These are phyloP conservation scores for Mohoua ochrocephala DNA, from an alignment of 2,113 vertebrate genomes.

Conservation along the genomic window DNA sequence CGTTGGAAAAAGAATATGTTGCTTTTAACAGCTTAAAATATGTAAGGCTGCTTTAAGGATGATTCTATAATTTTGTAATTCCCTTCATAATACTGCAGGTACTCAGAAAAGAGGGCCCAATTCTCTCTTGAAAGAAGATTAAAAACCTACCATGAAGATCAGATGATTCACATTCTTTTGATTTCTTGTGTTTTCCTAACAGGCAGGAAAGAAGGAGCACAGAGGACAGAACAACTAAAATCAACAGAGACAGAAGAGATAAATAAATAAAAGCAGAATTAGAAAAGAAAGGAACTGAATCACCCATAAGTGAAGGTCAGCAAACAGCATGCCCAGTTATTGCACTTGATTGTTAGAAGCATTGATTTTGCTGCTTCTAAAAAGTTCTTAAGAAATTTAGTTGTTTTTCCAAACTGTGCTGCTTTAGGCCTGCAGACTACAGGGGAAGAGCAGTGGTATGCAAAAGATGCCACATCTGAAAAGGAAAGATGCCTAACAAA, in stretches of 20 bases:
- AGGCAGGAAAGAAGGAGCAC: neutral
- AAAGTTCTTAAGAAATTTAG: neutral
- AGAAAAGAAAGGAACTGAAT: conserved; percentile 1
- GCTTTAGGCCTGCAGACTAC: conserved; percentile 7
- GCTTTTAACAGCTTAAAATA: neutral
- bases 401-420: neutral
- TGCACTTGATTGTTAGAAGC: neutral
- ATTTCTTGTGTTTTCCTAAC: neutral
- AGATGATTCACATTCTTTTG: neutral
- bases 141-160: neutral
- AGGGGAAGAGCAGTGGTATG: conserved; percentile 4
- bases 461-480: conserved; percentile 30
- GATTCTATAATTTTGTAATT: neutral
- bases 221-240: neutral
- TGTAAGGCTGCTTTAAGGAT: neutral
- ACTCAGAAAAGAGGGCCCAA: neutral
- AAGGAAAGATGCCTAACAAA: conserved; percentile 20
- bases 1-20: neutral
- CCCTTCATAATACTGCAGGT: neutral
- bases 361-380: neutral
- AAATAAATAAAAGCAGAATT: neutral
- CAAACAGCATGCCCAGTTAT: neutral
- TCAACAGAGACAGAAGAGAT: neutral
- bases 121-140: neutral
- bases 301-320: neutral